Conservation (phyloP, 2,113 vertebrate species). For the Hippolais icterina region DNA sequence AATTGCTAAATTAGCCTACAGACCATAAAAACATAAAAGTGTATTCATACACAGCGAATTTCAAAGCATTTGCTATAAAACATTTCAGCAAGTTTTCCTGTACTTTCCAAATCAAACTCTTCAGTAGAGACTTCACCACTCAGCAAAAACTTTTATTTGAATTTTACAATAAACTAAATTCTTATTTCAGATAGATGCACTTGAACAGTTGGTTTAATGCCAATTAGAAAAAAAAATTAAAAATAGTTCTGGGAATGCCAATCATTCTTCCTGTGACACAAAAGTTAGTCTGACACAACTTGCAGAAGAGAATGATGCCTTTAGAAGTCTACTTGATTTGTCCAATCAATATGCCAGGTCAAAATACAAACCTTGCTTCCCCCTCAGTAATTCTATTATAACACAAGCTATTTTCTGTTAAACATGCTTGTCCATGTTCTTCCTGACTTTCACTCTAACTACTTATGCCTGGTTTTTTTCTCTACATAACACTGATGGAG, state of each 20-base stretch:
- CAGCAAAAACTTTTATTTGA: neutral
- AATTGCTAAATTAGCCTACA: conserved; percentile 83
- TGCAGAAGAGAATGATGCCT: neutral
- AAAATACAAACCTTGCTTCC: neutral
- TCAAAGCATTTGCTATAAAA: neutral
- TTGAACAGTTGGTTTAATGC: neutral
- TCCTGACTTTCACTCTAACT: neutral
- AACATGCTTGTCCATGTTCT: neutral
- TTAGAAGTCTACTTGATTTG: neutral
- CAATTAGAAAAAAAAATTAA: neutral
- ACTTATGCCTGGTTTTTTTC: neutral
- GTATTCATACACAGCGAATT: neutral
- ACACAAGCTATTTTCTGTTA: neutral
- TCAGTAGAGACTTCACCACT: neutral
- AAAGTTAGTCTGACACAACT: neutral
- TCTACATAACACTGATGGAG: neutral
- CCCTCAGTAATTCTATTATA: neutral
- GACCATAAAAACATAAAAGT: neutral
- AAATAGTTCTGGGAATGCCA: neutral
- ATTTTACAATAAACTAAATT: neutral
- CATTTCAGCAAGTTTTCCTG: neutral
- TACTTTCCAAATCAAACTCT: neutral
- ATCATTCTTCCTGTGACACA: neutral
- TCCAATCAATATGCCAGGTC: neutral
- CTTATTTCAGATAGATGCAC: neutral